Conservation (phyloP, 37 sponge, comb jelly and placozoan genomes). For the Aphrocallistes beatrix region DNA sequence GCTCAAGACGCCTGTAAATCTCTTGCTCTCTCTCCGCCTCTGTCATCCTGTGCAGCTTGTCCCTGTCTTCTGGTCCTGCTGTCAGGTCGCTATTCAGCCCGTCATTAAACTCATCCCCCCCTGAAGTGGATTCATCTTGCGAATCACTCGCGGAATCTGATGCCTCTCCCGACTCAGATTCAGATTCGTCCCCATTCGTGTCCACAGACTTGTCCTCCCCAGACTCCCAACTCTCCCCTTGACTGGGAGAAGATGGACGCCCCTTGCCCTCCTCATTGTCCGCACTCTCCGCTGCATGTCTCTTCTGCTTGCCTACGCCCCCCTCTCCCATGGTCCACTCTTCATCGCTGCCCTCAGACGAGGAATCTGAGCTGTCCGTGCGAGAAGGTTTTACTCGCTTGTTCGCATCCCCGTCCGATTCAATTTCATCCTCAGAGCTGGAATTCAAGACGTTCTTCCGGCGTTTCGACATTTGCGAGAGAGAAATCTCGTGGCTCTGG, state of each 20-base stretch:
- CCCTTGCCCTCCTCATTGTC: not conserved
- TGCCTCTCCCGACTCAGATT: not conserved
- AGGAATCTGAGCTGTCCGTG: not conserved
- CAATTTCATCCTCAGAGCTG: not conserved
- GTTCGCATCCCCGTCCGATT: not conserved
- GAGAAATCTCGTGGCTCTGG: too few species aligned
- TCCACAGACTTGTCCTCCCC: not conserved
- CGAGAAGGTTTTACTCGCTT: not conserved
- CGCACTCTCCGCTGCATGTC: not conserved
- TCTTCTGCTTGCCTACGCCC: not conserved
- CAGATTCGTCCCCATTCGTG: not conserved
- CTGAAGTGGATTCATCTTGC: not conserved
- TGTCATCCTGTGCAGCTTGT: slow-evolving; percentile 50
- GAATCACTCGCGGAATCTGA: not conserved
- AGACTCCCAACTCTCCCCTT: not conserved
- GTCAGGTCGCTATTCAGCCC: slow-evolving; percentile 77
- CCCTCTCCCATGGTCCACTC: not conserved
- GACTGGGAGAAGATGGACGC: not conserved
- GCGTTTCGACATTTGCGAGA: not conserved
- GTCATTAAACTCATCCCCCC: slow-evolving; percentile 52
- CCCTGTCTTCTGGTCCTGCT: slow-evolving; percentile 76
- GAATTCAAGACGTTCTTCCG: not conserved
- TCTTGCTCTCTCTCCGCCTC: slow-evolving; percentile 90
- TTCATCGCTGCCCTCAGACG: not conserved
- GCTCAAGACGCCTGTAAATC: slow-evolving; percentile 57